Conservation (phyloP, 2,888 invertebrate species). For the Aphrophora alni region DNA sequence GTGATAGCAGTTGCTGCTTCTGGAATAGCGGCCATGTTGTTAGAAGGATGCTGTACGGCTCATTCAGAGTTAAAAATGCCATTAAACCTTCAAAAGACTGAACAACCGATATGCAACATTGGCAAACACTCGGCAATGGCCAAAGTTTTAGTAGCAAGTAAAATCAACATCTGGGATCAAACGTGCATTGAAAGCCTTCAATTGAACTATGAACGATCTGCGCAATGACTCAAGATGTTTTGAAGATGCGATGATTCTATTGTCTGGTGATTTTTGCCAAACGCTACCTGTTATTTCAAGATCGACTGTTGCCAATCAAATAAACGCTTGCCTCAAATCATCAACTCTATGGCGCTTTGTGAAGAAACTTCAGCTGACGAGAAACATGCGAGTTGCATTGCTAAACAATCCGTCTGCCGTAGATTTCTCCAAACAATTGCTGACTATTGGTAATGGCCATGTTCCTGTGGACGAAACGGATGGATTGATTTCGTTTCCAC, state of each 20-base stretch:
- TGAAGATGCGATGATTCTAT: constrained; percentile 44
- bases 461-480: constrained; percentile 52
- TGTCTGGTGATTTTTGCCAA: constrained; percentile 43
- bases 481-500: constrained; percentile 54
- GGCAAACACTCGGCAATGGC: constrained; percentile 51
- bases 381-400: constrained; percentile 35
- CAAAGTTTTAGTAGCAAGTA: constrained; percentile 50
- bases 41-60: constrained; percentile 52
- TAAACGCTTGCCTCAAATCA: constrained; percentile 42
- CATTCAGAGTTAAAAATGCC: constrained; percentile 53
- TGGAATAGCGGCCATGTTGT: no score
- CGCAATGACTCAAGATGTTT: constrained; percentile 45
- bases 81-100: constrained; percentile 50
- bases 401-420: constrained; percentile 49
- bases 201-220: constrained; percentile 50
- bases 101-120: constrained; percentile 52
- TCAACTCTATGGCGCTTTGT: constrained; percentile 41
- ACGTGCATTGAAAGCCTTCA: constrained; percentile 50
- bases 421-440: constrained; percentile 54
- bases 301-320: constrained; percentile 41
- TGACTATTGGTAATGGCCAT: constrained; percentile 54
- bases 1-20: constrained; percentile 52
- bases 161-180: constrained; percentile 52
- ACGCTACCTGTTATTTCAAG: constrained; percentile 46
- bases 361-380: constrained; percentile 22